phyloP scores from a whole-genome alignment of 2,797 vertebrate species.

The Sarcoramphus papa region DNA sequence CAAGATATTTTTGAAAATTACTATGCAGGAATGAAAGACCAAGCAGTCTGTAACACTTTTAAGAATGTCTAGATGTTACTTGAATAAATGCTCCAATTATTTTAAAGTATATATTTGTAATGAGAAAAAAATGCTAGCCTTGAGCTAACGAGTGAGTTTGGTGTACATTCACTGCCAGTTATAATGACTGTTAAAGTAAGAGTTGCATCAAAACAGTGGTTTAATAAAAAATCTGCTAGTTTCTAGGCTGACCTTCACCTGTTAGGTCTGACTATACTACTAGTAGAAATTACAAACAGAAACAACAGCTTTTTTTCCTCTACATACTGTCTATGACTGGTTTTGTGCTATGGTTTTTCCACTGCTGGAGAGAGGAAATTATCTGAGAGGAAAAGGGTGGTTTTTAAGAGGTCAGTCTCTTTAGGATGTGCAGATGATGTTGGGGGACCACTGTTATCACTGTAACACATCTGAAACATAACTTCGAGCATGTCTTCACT shows the following conservation, averaged over 20 bases:
- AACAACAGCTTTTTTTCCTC: neutral
- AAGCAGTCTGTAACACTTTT: neutral
- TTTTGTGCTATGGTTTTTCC: neutral
- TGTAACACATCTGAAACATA: neutral
- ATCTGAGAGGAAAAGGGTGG: neutral
- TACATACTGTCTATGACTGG: neutral
- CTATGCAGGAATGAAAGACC: neutral
- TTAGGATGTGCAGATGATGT: neutral
- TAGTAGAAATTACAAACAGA: neutral
- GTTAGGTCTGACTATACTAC: neutral
- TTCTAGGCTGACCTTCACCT: neutral
- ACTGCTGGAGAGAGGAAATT: neutral
- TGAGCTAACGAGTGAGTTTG: neutral
- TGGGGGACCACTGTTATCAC: neutral
- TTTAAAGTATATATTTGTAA: neutral
- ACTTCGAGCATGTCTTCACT: neutral
- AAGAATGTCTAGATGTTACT: neutral
- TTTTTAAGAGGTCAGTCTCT: neutral
- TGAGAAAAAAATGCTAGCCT: neutral
- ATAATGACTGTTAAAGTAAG: neutral
- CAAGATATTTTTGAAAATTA: neutral
- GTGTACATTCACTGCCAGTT: neutral
- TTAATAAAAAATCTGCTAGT: neutral
- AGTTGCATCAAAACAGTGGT: neutral
- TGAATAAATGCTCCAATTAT: neutral